Base-by-base conservation (phyloP, 2,888 invertebrate genomes). In the Digitonthophagus gazella region DNA sequence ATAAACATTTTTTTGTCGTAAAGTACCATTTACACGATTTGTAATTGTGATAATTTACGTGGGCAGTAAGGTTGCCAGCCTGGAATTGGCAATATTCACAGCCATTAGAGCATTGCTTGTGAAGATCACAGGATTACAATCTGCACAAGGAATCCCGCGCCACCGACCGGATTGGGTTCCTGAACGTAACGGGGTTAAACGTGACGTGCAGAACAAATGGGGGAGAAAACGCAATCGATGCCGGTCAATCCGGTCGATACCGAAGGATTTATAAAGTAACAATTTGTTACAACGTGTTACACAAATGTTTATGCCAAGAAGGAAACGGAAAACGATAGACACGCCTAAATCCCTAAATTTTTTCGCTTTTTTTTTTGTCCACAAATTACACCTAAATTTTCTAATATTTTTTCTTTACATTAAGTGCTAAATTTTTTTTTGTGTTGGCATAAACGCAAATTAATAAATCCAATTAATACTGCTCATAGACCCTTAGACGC, bases 1-100 rank as follows among this genome's bases (percentile, higher is more conserved):
- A 72, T 71, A 71, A 68, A 72, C 68, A 69, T 68, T 69, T 66
- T 57, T 67, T 67, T 71, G 58, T 71, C 70, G 70, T 72, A 75
- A 74, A 73, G 72, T 74, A 74, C 67, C 72, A 74, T 72, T 69
- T 72, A 71, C 67, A 71, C 67, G 68, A 58, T 69, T 64, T 71
- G 69, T 73, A 71, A 72, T 71, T 72, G 69, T 73, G 74, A 75
- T 76, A 77, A 73, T 76, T 76, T 76, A 77, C 76, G 73, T 66
- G 65, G 74, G 74, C 72, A 75, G 74, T 74, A 70, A 71, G 73
- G 71, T 73, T 74, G 73, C 72, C 75, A 72, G 75, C 74, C 74
- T 74, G 75, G 75, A 76, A 78, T 78, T 78, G 77, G 78, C 76
- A 78, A 78, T 73, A 77, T 75, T 78, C 78, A 78, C 78, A 78